These are phyloP conservation scores for Craterocephalus amniculus DNA, from an alignment of 2,797 vertebrate species.

Conservation along the genomic window DNA sequence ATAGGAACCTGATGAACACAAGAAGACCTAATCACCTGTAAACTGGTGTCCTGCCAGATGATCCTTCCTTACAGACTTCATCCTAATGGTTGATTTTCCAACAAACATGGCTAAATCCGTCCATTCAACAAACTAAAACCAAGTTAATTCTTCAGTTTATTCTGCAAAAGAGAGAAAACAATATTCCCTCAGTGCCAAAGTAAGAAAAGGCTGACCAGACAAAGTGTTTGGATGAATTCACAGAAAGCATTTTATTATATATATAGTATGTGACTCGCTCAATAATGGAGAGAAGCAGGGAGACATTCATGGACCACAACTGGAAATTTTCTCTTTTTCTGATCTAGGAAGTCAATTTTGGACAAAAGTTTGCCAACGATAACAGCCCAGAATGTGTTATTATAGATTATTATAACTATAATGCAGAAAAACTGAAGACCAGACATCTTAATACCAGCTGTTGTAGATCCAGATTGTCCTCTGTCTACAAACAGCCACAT, in stretches of 20 bases:
- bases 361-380: constrained; percentile 10
- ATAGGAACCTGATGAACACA: too few relatives aligned
- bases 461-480: constrained; percentile 32
- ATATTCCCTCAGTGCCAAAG: not conserved
- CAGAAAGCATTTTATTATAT: constrained; percentile 3
- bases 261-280: constrained; percentile 19
- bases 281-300: constrained; percentile 7
- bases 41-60: too few relatives aligned
- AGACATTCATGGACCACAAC: constrained; percentile 2
- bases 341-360: constrained; percentile 22
- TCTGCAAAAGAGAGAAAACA: constrained; percentile 1
- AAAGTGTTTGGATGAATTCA: constrained; percentile 16
- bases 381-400: constrained; percentile 22
- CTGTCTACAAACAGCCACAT: constrained; percentile 42
- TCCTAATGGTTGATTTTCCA: too few relatives aligned
- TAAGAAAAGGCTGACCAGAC: not conserved
- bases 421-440: constrained; percentile 32
- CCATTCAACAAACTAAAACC: constrained; percentile 15
- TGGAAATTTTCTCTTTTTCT: constrained; percentile 10
- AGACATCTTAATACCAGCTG: constrained; percentile 43
- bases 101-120: not conserved
- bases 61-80: too few relatives aligned
- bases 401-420: constrained; percentile 30
- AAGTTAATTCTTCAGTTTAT: constrained; percentile 5
- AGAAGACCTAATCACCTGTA: too few relatives aligned